These are phyloP conservation scores for Drosophila yakuba DNA, from an alignment of 1,140 invertebrate species.

Conservation along the genomic window DNA sequence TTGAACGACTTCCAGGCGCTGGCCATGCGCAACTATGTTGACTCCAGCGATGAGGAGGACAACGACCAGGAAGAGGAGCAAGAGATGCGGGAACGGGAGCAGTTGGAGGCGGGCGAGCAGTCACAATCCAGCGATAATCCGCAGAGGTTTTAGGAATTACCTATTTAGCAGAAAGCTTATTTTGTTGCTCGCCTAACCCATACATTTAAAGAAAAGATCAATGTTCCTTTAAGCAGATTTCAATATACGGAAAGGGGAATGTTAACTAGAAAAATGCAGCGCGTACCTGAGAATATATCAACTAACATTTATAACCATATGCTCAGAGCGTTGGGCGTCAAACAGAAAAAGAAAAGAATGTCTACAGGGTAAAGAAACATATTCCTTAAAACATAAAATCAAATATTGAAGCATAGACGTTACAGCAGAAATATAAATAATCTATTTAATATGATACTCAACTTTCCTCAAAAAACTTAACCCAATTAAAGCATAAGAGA, in stretches of 20 bases:
- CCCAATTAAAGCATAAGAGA: not conserved
- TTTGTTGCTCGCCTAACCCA: constrained; percentile 6
- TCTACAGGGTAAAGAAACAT: constrained; percentile 61
- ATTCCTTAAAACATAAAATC: constrained; percentile 50
- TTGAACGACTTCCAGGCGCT: constrained; percentile 83
- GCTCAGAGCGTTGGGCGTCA: constrained; percentile 37
- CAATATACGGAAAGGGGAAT: constrained; percentile 41
- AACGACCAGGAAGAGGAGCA: constrained; percentile 22
- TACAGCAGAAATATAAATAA: not conserved
- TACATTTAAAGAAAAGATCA: constrained; percentile 39
- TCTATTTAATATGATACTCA: not conserved
- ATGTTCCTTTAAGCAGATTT: constrained; percentile 50
- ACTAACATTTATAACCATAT: constrained; percentile 27
- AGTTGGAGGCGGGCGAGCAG: constrained; percentile 50
- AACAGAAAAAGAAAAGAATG: constrained; percentile 33
- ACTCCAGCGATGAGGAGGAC: constrained; percentile 73
- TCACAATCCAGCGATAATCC: constrained; percentile 16
- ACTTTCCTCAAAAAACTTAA: not conserved
- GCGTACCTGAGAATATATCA: constrained; percentile 74
- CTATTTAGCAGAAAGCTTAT: not conserved
- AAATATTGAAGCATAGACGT: constrained; percentile 8
- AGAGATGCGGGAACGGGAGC: constrained; percentile 14
- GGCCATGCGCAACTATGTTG: constrained; percentile 73
- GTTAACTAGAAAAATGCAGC: constrained; percentile 78
- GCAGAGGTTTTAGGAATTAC: constrained; percentile 14